Evolutionary conservation across 1,140 invertebrate genomes (phyloP), one percentile per base, ranked within the genome.

Genomic region (Triops cancriformis): DNA sequence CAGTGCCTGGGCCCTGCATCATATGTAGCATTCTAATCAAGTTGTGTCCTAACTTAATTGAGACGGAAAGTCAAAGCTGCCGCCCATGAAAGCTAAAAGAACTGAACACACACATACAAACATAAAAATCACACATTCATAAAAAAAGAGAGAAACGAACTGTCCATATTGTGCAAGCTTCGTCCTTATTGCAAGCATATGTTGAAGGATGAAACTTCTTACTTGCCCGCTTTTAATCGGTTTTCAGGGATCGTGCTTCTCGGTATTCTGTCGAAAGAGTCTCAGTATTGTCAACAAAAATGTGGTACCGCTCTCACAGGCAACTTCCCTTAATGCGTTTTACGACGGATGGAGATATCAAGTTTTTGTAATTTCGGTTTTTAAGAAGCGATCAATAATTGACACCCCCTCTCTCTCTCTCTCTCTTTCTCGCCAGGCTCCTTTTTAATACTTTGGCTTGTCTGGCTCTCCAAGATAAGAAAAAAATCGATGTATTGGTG

Each of bases 321-420:
- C 51, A 64, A 64, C 14, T 23, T 23, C 51, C 51, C 31, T 6
- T 64, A 64, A 64, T 64, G 51, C 51, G 51, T 64, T 64, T 37
- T 64, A 64, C 18, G 51, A 64, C 6, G 51, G 51, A 64, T 64
- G 23, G 51, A 64, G 51, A 23, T 64, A 64, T 64, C n/a, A 18
- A 4, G 14, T 64, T 64, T 64, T 64, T 64, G 14, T 64, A 64
- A 64, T 23, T 64, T 64, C 23, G 51, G 51, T 64, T 64, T 64
- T 64, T 12, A 64, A 64, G 51, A 64, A 64, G 51, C 51, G 51
- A 64, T 64, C 51, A 64, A 64, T 64, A 64, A 64, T 64, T 64
- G 51, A 64, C 51, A 64, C 51, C 51, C 51, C 18, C 43, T 45
- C 18, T 45, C 43, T 11, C 43, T n/a, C 2, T n/a, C 18, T 64